Conservation (phyloP, 1,140 invertebrate species). For the Aporrectodea caliginosa region DNA sequence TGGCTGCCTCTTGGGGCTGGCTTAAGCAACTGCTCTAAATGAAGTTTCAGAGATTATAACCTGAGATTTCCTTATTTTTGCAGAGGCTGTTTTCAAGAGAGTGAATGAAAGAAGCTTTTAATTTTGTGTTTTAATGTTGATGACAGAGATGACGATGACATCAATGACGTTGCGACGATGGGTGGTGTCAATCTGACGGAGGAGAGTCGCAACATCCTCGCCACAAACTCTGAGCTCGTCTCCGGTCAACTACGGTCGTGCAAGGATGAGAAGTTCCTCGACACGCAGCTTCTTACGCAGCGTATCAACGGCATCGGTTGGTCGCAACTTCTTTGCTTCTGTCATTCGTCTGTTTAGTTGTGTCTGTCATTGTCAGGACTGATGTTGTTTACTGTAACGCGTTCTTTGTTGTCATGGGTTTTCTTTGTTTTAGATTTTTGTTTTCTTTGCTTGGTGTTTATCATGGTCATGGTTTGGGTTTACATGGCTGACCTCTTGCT, state of each 20-base stretch:
- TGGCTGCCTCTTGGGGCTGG: too few species aligned
- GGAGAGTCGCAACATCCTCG: constrained; percentile 90
- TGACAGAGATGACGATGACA: constrained; percentile 79
- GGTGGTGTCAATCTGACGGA: constrained; percentile 97
- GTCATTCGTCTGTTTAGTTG: background rate
- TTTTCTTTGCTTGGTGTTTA: too few species aligned
- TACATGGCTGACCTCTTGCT: background rate
- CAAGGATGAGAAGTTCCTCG: constrained; percentile 89
- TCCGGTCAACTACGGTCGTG: constrained; percentile 92
- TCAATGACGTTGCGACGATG: constrained; percentile 98
- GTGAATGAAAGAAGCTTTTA: background rate
- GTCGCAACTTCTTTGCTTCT: background rate
- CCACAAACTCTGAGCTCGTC: constrained; percentile 84
- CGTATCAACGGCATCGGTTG: constrained; percentile 73
- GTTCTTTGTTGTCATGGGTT: too few species aligned
- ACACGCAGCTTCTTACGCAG: constrained; percentile 70
- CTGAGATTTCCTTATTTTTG: constrained; percentile 1
- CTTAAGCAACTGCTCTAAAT: too few species aligned
- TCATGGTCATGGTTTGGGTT: too few species aligned
- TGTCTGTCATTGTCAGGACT: background rate
- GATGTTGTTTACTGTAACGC: too few species aligned
- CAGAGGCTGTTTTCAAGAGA: background rate
- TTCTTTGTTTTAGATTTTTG: too few species aligned
- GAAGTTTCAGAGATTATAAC: background rate
- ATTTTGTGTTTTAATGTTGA: too few species aligned